phyloP scores from a whole-genome alignment of 2,797 vertebrate genomes.

The Sebastes taczanowskii region DNA sequence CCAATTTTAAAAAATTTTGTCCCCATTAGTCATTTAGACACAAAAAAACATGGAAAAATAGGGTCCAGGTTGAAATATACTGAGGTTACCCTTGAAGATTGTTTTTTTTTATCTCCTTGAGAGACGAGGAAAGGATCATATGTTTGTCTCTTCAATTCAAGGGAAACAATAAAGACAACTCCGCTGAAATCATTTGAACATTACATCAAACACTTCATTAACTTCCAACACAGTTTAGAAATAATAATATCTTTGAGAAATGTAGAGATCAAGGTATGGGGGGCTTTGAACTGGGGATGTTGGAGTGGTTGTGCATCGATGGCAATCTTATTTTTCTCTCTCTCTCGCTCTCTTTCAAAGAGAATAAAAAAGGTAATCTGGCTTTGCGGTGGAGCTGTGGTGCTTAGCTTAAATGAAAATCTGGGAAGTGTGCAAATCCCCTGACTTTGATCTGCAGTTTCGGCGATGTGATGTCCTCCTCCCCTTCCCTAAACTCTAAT shows the following conservation, averaged over 20 bases:
- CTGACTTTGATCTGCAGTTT: constrained; percentile 73
- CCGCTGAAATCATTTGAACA: constrained; percentile 30
- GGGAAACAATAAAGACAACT: constrained; percentile 25
- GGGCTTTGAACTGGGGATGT: constrained; percentile 44
- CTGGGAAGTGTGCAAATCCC: constrained; percentile 72
- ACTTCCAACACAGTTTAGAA: constrained; percentile 33
- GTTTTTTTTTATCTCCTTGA: neutral
- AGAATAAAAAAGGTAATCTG: constrained; percentile 71
- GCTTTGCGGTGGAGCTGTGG: constrained; percentile 58
- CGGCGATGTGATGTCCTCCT: constrained; percentile 59
- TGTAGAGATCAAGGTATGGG: constrained; percentile 30
- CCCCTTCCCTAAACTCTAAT: constrained; percentile 65
- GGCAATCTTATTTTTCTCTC: constrained; percentile 43
- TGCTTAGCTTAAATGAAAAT: constrained; percentile 71
- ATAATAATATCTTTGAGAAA: constrained; percentile 38
- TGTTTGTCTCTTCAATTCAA: neutral
- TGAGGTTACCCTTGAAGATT: neutral
- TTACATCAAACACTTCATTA: constrained; percentile 61
- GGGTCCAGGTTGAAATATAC: too few species aligned
- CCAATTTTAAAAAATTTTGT: too few species aligned
- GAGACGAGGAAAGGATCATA: neutral
- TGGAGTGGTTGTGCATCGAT: constrained; percentile 48
- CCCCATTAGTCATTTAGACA: too few species aligned
- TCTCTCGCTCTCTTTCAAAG: constrained; percentile 46
- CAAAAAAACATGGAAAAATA: too few species aligned